Evolutionary conservation across 2,888 invertebrate genomes (phyloP).

Genomic region (Xanthorhoe spadicearia): DNA sequence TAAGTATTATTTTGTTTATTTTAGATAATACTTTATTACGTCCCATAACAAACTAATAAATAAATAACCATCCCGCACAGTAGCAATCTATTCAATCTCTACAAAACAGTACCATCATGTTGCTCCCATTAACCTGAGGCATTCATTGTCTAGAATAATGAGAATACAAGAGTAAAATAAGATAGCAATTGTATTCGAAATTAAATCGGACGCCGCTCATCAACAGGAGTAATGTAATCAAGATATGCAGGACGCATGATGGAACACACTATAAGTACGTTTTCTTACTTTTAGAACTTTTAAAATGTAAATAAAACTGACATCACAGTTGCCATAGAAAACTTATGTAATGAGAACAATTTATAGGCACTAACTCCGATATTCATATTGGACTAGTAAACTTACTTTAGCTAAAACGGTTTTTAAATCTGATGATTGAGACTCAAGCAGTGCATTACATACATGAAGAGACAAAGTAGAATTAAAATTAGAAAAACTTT

Average conservation of each 20-base stretch:
- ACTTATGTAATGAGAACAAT: too few species aligned
- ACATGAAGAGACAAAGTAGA: too few species aligned
- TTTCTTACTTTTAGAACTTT: background rate
- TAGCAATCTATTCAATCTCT: slow-evolving; percentile 33
- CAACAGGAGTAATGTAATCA: slow-evolving; percentile 69
- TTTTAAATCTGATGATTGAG: too few species aligned
- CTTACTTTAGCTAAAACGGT: too few species aligned
- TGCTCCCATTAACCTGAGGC: slow-evolving; percentile 60
- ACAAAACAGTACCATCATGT: slow-evolving; percentile 51
- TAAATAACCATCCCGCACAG: slow-evolving; percentile 41
- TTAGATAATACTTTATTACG: background rate
- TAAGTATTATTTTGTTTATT: background rate
- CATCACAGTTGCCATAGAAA: too few species aligned
- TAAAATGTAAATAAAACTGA: background rate
- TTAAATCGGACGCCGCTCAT: slow-evolving; percentile 69
- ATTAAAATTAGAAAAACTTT: too few species aligned
- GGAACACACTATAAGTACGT: slow-evolving; percentile 8
- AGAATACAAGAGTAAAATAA: slow-evolving; percentile 60
- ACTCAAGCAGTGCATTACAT: too few species aligned
- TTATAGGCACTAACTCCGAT: too few species aligned
- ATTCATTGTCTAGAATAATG: slow-evolving; percentile 64
- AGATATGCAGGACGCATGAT: slow-evolving; percentile 58
- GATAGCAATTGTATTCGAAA: slow-evolving; percentile 63
- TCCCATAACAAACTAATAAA: too few species aligned
- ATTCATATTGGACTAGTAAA: too few species aligned